Evolutionary conservation across 2,797 vertebrate species (phyloP).

Genomic region (Mus minutoides): DNA sequence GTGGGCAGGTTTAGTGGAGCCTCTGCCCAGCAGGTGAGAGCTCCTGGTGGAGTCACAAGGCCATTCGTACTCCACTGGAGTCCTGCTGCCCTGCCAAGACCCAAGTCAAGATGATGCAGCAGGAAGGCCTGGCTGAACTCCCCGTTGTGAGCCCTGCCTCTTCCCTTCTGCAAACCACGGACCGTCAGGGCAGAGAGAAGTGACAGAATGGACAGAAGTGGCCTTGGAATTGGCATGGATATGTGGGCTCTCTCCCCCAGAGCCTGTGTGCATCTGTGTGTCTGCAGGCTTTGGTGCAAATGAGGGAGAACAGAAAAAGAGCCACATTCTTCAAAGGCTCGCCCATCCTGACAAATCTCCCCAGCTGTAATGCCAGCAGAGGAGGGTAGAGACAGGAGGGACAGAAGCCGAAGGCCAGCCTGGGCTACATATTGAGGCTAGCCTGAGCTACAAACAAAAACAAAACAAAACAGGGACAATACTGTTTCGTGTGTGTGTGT

Average conservation of each 20-base stretch:
- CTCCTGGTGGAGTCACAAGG: background rate
- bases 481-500: too few relatives aligned
- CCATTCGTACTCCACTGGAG: too few relatives aligned
- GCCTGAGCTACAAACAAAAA: background rate
- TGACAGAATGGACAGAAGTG: background rate
- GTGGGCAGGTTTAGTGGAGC: background rate
- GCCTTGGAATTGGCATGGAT: background rate
- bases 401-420: background rate
- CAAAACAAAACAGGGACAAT: background rate
- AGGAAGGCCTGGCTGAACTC: background rate
- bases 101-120: background rate
- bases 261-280: background rate
- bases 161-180: background rate
- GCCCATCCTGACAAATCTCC: background rate
- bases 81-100: background rate
- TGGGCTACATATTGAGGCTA: background rate
- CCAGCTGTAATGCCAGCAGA: background rate
- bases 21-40: background rate
- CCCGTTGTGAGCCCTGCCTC: background rate
- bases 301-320: background rate
- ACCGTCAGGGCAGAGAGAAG: background rate
- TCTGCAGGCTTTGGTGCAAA: background rate
- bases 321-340: too few relatives aligned
- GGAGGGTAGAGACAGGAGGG: background rate
- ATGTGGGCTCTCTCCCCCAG: too few relatives aligned